Evolutionary conservation across 2,113 vertebrate species (phyloP).

Genomic region (Pluvianellus socialis): DNA sequence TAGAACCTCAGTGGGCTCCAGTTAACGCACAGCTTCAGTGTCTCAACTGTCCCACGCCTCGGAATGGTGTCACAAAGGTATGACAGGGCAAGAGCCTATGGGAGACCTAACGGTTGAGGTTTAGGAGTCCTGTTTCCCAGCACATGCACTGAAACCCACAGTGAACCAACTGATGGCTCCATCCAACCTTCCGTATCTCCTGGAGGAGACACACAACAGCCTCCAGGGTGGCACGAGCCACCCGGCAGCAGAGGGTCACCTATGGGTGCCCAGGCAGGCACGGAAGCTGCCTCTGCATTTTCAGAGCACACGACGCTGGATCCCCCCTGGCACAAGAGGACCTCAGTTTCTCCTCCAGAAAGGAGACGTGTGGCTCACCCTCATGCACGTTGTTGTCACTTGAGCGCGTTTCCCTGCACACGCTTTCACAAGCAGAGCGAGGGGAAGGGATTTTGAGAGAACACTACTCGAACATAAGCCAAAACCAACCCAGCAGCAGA

Average conservation of each 20-base stretch:
- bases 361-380: neutral
- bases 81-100: neutral
- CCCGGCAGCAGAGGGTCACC: neutral
- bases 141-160: neutral
- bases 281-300: neutral
- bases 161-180: neutral
- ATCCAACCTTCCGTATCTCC: neutral
- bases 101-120: neutral
- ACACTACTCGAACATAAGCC: neutral
- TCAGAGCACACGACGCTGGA: neutral
- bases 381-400: neutral
- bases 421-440: neutral
- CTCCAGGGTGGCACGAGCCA: neutral
- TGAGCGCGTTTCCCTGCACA: neutral
- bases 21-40: neutral
- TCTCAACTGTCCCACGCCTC: neutral
- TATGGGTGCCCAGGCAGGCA: neutral
- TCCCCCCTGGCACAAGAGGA: neutral
- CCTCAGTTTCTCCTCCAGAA: neutral
- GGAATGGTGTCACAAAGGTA: neutral
- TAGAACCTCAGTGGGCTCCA: neutral
- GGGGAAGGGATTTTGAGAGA: neutral
- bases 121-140: neutral
- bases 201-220: neutral
- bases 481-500: neutral